A percentile compares a stretch with the other conserved stretches of the same genome.
Evolutionary conservation across 2,797 vertebrate genomes (phyloP).

Genomic region (Lepilemur ruficaudatus): DNA sequence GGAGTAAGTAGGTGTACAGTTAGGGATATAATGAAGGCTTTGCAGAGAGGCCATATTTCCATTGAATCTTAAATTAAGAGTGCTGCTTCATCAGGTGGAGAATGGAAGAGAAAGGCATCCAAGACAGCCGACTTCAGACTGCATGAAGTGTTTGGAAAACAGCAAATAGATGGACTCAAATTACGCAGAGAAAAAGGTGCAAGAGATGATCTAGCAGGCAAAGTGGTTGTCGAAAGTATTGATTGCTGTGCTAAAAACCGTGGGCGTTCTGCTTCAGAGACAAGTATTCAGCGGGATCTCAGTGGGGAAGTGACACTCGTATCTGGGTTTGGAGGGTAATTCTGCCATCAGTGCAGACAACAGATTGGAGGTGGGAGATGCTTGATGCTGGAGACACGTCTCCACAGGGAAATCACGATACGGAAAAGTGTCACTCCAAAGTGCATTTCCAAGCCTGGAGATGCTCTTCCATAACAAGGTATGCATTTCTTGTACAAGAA

Average conservation of each 20-base stretch:
- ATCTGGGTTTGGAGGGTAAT: neutral
- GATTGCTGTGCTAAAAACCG: accelerated
- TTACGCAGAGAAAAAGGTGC: neutral
- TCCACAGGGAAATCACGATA: neutral
- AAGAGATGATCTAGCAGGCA: neutral
- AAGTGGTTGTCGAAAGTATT: neutral
- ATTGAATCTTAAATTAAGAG: neutral
- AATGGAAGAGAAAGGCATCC: neutral
- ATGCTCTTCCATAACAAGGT: neutral
- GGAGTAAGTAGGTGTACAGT: neutral
- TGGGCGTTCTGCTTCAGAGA: neutral
- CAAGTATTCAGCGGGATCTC: neutral
- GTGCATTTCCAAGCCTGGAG: neutral
- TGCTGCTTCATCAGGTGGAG: neutral
- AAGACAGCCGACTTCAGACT: neutral
- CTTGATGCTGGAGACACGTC: neutral
- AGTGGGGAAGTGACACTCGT: neutral
- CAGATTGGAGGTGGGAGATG: neutral
- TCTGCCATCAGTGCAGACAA: neutral
- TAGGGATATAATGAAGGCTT: neutral
- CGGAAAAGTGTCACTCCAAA: neutral
- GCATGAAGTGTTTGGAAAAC: neutral
- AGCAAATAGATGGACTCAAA: neutral
- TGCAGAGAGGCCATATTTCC: neutral
- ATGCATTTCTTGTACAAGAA: neutral